These are phyloP conservation scores for Salvator merianae DNA, from an alignment of 2,113 vertebrate species.

Conservation along the genomic window DNA sequence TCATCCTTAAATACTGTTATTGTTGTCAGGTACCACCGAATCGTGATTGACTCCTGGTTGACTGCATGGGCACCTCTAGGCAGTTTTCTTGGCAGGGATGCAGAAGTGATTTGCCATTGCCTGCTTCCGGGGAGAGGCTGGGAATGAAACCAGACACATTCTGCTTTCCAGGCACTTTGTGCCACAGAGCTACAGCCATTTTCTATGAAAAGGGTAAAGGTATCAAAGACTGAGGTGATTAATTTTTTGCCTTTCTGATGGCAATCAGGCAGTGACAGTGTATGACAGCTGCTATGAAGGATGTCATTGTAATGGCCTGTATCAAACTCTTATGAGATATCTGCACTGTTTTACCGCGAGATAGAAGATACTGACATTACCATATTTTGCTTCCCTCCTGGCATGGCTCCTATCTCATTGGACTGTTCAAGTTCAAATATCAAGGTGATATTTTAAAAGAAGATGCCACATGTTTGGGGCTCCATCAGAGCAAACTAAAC, in stretches of 20 bases:
- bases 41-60: no score
- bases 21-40: no score
- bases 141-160: no score
- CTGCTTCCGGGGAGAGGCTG: no score
- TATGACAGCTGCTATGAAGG: slow-evolving; percentile 54
- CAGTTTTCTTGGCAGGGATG: no score
- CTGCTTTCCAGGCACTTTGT: not conserved
- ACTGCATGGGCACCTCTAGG: no score
- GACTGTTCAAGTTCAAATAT: slow-evolving; percentile 55
- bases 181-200: slow-evolving; percentile 2
- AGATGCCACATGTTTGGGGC: slow-evolving; percentile 33
- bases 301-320: slow-evolving; percentile 47
- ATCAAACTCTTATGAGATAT: slow-evolving; percentile 23
- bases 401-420: slow-evolving; percentile 41
- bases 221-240: not conserved
- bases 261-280: slow-evolving; percentile 31
- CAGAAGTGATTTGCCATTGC: no score
- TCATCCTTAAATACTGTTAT: no score
- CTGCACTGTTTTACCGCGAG: slow-evolving; percentile 52
- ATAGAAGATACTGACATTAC: slow-evolving; percentile 56
- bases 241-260: slow-evolving; percentile 22
- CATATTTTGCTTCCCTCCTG: not conserved
- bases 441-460: slow-evolving; percentile 36
- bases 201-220: slow-evolving; percentile 13
- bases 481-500: slow-evolving; percentile 46